Evolutionary conservation across 2,797 vertebrate genomes (phyloP), one percentile per base, ranked within the genome.

Genomic region (Ibycter americanus): DNA sequence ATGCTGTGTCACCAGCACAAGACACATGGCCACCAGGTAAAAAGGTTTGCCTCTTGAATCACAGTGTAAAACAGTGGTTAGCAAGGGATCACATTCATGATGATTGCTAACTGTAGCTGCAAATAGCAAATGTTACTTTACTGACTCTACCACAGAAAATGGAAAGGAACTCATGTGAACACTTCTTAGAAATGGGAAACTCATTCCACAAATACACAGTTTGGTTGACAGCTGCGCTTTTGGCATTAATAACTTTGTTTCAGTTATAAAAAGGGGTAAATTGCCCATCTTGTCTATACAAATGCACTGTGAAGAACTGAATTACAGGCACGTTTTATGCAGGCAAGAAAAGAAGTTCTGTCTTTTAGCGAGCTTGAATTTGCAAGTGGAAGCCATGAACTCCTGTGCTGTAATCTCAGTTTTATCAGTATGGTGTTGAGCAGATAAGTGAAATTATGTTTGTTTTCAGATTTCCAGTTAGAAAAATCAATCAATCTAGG

Each of bases 341-440:
- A 68, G 19, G 21, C 29, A 84, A 80, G n/a, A 23, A 80, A 44
- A 67, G 9, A 36, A 59, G 20, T 44, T 26, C 9, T 66, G 4
- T 40, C 7, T 68, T 55, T 51, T 27, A n/a, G 27, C 52, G 31
- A 63, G 15, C 17, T 59, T 59, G 31, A 70, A 42, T 65, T 56
- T 0, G 0, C 26, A n/a, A 52, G 8, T 36, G 21, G 12, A 16
- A 82, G 11, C 4, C n/a, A 36, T 15, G 11, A 68, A 51, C 31
- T 72, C 31, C 10, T 86, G 15, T 25, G 9, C 7, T 32, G 18
- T 44, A 72, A 42, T 70, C 31, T 63, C 34, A 22, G 14, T 67
- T 70, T 59, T 40, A 40, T 11, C 17, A 1, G 4, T 61, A 21
- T 25, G 38, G 21, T 34, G 20, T 26, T 27, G 36, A 68, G 21